phyloP scores from a whole-genome alignment of 2,888 invertebrate species.

The Ephialtes manifestator region DNA sequence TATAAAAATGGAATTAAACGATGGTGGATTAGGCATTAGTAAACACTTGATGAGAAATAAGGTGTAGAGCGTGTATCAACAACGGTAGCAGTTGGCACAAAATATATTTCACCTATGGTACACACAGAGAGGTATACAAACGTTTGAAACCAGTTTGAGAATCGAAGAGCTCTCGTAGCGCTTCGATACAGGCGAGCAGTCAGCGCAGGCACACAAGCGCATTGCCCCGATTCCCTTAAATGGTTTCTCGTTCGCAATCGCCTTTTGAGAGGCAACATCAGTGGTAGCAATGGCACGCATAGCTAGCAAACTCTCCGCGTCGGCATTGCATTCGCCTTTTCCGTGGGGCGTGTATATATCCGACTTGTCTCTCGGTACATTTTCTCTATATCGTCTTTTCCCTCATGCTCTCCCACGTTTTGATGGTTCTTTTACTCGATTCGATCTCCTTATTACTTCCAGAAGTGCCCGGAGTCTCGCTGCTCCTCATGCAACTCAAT shows the following conservation, averaged over 20 bases:
- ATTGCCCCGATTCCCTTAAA: slow-evolving; percentile 83
- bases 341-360: slow-evolving; percentile 44
- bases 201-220: slow-evolving; percentile 70
- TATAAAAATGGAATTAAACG: not conserved
- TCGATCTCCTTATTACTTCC: slow-evolving; percentile 32
- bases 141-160: slow-evolving; percentile 72
- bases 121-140: slow-evolving; percentile 21
- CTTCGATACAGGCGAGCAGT: slow-evolving; percentile 10
- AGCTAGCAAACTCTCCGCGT: slow-evolving; percentile 61
- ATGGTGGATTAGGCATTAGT: not conserved
- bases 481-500: slow-evolving; percentile 32
- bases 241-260: slow-evolving; percentile 80
- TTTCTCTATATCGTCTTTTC: slow-evolving; percentile 23
- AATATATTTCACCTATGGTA: slow-evolving; percentile 29
- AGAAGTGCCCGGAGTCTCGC: slow-evolving; percentile 1
- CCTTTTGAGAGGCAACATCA: slow-evolving; percentile 76
- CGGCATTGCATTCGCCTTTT: slow-evolving; percentile 73
- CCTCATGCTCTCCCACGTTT: slow-evolving; percentile 23
- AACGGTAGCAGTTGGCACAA: not conserved
- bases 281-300: slow-evolving; percentile 9
- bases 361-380: slow-evolving; percentile 26
- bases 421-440: slow-evolving; percentile 34
- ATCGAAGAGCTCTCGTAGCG: slow-evolving; percentile 71
- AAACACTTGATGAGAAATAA: not conserved
- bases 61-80: not conserved